phyloP scores from a whole-genome alignment of 2,797 vertebrate genomes.

The Petrocephalus sullivani region DNA sequence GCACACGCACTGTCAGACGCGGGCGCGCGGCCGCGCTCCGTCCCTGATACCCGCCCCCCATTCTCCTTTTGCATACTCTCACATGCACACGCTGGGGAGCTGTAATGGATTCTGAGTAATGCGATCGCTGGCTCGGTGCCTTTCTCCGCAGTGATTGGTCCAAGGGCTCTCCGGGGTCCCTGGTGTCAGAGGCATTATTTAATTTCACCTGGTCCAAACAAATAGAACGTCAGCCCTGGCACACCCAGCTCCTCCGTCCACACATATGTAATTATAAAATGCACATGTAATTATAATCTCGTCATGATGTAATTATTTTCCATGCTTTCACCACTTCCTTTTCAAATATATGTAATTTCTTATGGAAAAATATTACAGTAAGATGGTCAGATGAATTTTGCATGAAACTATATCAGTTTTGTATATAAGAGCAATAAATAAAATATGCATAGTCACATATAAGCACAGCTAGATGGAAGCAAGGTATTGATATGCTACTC shows the following conservation, averaged over 20 bases:
- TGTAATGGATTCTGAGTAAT: constrained; percentile 68
- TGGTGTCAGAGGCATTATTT: constrained; percentile 52
- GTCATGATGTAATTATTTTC: neutral
- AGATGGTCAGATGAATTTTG: neutral
- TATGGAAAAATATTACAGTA: neutral
- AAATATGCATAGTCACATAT: neutral
- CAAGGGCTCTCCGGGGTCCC: constrained; percentile 47
- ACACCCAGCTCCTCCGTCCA: neutral
- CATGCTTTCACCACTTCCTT: neutral
- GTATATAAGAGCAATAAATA: neutral
- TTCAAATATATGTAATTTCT: neutral
- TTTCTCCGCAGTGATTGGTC: constrained; percentile 37
- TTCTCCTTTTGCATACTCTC: neutral
- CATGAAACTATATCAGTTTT: neutral
- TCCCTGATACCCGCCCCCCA: neutral
- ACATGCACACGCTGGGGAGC: constrained; percentile 48
- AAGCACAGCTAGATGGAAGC: neutral
- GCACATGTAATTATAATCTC: neutral
- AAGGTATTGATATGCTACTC: neutral
- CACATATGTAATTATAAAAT: neutral
- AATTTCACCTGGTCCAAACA: constrained; percentile 46
- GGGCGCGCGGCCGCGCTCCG: constrained; percentile 37
- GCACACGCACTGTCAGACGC: neutral
- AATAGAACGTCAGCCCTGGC: constrained; percentile 3
- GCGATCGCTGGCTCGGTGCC: constrained; percentile 48